Percentiles rank a stretch among this genome's conserved stretches.
Evolutionary conservation across 1,140 invertebrate species (phyloP).

Genomic region (Drosophila teissieri): DNA sequence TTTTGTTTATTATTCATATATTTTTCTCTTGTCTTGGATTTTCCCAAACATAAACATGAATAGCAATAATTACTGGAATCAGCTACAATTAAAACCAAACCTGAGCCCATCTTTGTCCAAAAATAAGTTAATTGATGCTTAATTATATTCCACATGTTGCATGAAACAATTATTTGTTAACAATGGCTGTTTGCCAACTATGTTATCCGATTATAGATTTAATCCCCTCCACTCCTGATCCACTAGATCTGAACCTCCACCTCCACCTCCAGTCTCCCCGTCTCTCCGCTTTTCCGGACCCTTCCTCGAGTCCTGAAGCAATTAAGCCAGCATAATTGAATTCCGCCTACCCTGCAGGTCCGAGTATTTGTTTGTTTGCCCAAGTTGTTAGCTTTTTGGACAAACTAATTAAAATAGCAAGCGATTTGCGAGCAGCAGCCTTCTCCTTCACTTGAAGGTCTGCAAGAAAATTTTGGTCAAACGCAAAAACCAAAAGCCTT

Average conservation of each 20-base stretch:
- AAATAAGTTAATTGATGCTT: background rate
- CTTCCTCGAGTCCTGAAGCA: constrained; percentile 12
- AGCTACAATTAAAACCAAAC: too few species aligned
- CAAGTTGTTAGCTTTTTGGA: constrained; percentile 51
- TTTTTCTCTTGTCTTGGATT: too few species aligned
- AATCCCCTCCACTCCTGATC: constrained; percentile 1
- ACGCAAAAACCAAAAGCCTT: constrained; percentile 32
- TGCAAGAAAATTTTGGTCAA: constrained; percentile 29
- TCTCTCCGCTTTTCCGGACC: background rate
- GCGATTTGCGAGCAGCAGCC: constrained; percentile 28
- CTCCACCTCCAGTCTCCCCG: background rate
- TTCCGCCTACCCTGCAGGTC: constrained; percentile 31
- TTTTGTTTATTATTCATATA: too few species aligned
- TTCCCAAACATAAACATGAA: too few species aligned
- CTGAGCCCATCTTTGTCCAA: too few species aligned
- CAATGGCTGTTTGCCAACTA: background rate
- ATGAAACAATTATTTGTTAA: background rate
- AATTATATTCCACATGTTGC: background rate
- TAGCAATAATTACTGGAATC: too few species aligned
- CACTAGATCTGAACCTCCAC: background rate
- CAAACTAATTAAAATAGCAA: constrained; percentile 76
- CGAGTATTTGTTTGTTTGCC: constrained; percentile 37
- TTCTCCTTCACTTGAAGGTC: background rate
- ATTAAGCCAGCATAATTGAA: constrained; percentile 71
- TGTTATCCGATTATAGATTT: constrained; percentile 16